A percentile compares a stretch with the other conserved stretches of the same genome.
These are phyloP conservation scores for Oophaga sylvatica DNA, from an alignment of 2,797 vertebrate species.

Conservation along the genomic window DNA sequence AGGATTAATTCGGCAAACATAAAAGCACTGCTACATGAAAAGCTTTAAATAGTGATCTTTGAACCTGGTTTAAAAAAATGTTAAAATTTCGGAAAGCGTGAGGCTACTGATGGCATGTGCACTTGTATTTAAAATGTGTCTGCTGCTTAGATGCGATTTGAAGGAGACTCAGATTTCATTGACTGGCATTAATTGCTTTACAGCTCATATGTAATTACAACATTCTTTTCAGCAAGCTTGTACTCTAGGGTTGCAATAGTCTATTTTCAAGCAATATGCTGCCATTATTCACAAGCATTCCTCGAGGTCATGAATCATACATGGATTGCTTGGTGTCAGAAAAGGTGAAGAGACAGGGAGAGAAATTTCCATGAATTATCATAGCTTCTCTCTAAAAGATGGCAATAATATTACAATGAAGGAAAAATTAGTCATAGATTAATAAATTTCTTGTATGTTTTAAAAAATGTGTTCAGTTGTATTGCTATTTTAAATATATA, in stretches of 20 bases:
- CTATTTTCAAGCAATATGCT: slow-evolving; percentile 49
- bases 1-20: slow-evolving; percentile 71
- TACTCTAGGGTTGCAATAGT: slow-evolving; percentile 21
- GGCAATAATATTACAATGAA: slow-evolving; percentile 1
- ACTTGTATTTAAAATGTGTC: slow-evolving; percentile 48
- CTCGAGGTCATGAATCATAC: slow-evolving; percentile 41
- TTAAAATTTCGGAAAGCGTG: slow-evolving; percentile 31
- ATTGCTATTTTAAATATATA: too few relatives aligned
- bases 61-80: slow-evolving; percentile 58
- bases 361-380: slow-evolving; percentile 17
- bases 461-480: too few relatives aligned
- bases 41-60: slow-evolving; percentile 64
- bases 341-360: background rate
- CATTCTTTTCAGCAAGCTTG: slow-evolving; percentile 34
- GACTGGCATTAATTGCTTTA: slow-evolving; percentile 54
- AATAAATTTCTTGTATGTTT: too few relatives aligned
- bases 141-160: slow-evolving; percentile 44
- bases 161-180: slow-evolving; percentile 48
- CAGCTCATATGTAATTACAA: slow-evolving; percentile 43
- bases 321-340: slow-evolving; percentile 23
- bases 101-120: slow-evolving; percentile 41
- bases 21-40: slow-evolving; percentile 68
- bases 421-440: background rate
- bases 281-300: slow-evolving; percentile 39
- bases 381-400: background rate